Conservation (phyloP, 2,113 vertebrate genomes). For the Etia nguti region DNA sequence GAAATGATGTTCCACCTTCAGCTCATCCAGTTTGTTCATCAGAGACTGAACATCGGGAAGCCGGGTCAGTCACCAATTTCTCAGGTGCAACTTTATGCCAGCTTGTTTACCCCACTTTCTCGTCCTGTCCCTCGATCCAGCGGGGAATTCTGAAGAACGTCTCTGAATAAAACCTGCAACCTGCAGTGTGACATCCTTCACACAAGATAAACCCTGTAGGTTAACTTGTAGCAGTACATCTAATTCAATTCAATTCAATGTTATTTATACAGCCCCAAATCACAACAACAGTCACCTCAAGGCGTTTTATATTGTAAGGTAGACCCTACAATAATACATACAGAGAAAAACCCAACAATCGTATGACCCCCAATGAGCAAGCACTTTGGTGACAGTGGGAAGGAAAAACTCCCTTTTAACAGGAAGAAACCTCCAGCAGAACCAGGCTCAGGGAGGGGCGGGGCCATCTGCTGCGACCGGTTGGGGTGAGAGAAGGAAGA, state of each 20-base stretch:
- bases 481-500: fast-evolving
- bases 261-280: background rate
- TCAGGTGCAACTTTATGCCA: background rate
- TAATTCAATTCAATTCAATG: background rate
- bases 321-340: fast-evolving
- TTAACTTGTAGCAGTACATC: background rate
- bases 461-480: background rate
- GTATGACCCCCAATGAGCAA: background rate
- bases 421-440: fast-evolving
- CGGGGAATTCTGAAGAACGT: background rate
- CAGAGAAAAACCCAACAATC: background rate
- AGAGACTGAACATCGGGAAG: no score
- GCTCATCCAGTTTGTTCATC: no score
- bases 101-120: background rate
- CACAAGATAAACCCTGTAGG: background rate
- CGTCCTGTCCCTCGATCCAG: background rate
- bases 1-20: no score
- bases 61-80: background rate
- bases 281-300: background rate
- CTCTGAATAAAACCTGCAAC: background rate
- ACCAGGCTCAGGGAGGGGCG: background rate
- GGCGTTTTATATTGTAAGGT: background rate
- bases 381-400: background rate
- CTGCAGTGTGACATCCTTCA: background rate
- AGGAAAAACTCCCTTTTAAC: background rate